These are phyloP conservation scores for Vesta saturnalis DNA, from an alignment of 2,888 invertebrate genomes.

Conservation along the genomic window DNA sequence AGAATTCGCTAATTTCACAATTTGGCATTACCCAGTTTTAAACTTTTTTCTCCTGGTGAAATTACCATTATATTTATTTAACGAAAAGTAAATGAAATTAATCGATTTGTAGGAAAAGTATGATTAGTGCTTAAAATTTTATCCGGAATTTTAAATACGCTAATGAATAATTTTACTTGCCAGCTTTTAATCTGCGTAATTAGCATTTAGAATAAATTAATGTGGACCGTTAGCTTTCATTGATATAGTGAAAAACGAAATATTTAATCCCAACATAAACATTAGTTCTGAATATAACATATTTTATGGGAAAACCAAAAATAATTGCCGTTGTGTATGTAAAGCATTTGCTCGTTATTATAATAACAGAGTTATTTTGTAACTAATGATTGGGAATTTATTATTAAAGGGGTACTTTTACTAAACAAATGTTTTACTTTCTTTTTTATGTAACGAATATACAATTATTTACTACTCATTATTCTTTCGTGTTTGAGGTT, in stretches of 20 bases:
- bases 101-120: not conserved
- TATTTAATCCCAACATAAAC: not conserved
- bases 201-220: constrained; percentile 17
- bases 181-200: constrained; percentile 13
- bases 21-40: not conserved
- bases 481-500: no score
- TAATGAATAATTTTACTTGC: constrained; percentile 24
- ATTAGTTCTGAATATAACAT: not conserved
- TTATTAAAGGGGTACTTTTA: not conserved
- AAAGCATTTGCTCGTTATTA: no score
- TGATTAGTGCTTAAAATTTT: not conserved
- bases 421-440: no score
- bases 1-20: not conserved
- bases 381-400: not conserved
- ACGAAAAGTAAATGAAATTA: not conserved
- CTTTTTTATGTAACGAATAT: no score
- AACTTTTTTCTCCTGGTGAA: no score
- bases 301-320: not conserved
- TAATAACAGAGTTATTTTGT: not conserved
- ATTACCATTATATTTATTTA: not conserved
- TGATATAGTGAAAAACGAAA: not conserved
- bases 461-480: no score
- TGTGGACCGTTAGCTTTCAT: not conserved
- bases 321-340: not conserved
- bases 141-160: constrained; percentile 10